phyloP scores from a whole-genome alignment of 2,113 vertebrate genomes.

The Alethe diademata region DNA sequence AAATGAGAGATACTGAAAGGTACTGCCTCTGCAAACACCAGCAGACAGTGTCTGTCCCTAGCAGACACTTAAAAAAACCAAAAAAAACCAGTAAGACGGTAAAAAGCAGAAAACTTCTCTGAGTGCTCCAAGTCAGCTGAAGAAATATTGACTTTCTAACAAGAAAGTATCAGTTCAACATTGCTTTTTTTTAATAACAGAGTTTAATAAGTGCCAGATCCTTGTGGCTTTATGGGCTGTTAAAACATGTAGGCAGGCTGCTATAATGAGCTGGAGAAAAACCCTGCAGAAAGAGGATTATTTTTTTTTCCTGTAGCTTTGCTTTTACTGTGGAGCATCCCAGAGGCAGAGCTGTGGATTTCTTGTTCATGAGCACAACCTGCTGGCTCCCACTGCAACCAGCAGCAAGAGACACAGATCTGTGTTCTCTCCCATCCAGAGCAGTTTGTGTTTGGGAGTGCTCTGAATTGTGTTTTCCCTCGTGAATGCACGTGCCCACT shows the following conservation, averaged over 20 bases:
- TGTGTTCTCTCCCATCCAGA: background rate
- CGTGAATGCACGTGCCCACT: fast-evolving
- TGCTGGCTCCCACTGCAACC: background rate
- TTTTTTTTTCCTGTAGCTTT: background rate
- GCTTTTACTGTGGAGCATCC: background rate
- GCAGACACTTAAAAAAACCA: background rate
- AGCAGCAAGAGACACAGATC: fast-evolving
- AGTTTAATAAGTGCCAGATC: background rate
- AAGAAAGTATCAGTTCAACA: background rate
- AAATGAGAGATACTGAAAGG: background rate
- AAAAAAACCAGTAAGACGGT: background rate
- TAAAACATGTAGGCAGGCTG: background rate
- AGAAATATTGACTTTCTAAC: background rate
- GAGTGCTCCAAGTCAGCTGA: background rate
- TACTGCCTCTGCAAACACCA: background rate
- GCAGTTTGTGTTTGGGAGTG: fast-evolving
- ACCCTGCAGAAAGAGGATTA: background rate
- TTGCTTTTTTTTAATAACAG: background rate
- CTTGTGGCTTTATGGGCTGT: background rate
- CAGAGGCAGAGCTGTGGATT: background rate
- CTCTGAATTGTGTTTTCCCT: background rate
- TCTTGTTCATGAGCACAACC: constrained; percentile 52
- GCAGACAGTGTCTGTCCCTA: background rate
- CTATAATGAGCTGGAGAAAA: background rate
- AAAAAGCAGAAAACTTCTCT: background rate